Conservation (phyloP, 2,113 vertebrate genomes). For the Rhabdornis inornatus region DNA sequence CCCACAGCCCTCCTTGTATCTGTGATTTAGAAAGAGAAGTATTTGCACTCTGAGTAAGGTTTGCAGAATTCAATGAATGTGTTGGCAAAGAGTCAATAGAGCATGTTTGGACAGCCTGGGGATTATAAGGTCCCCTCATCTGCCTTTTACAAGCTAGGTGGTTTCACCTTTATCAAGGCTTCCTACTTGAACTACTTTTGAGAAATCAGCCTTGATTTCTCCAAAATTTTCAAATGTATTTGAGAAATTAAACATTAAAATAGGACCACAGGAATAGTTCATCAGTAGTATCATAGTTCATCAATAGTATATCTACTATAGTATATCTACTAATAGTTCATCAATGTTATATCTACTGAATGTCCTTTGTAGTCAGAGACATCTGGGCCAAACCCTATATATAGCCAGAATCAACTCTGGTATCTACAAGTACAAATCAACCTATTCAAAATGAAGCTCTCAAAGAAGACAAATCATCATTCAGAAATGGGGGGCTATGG, state of each 20-base stretch:
- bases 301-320: too few species aligned
- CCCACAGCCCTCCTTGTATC: not conserved
- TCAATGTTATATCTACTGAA: not conserved
- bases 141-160: not conserved
- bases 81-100: not conserved
- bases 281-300: too few species aligned
- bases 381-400: not conserved
- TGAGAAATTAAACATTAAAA: not conserved
- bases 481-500: fast-evolving
- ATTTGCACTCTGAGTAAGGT: not conserved
- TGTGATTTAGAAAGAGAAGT: not conserved
- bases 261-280: not conserved
- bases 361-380: not conserved
- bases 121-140: not conserved
- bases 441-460: not conserved
- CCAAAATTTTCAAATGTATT: not conserved
- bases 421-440: not conserved
- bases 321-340: too few species aligned
- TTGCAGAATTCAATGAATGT: not conserved
- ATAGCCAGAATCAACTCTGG: not conserved
- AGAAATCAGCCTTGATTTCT: not conserved
- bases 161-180: not conserved
- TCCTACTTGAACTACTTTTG: not conserved
- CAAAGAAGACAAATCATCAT: not conserved
- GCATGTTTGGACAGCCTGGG: not conserved